Percentiles rank a stretch among this genome's conserved stretches.
Conservation (phyloP, 2,113 vertebrate species). For the Numenius arquata region DNA sequence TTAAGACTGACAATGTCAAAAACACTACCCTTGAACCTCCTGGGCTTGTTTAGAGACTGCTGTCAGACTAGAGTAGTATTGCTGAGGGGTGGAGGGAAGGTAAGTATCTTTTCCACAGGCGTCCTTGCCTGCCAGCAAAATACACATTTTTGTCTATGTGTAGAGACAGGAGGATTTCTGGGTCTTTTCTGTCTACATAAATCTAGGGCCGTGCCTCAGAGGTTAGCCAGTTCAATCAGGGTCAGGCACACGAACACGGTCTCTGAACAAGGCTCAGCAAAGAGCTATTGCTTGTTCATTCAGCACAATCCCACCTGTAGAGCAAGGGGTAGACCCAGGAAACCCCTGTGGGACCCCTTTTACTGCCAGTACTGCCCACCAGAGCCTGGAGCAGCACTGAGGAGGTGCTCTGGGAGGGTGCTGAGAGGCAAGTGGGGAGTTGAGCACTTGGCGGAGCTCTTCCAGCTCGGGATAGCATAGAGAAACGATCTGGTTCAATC, state of each 20-base stretch:
- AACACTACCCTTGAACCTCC: neutral
- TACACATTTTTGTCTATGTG: neutral
- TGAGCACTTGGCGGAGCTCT: neutral
- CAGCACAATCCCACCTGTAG: neutral
- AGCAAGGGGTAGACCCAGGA: neutral
- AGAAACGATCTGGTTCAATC: neutral
- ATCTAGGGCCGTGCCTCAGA: neutral
- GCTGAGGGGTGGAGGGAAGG: neutral
- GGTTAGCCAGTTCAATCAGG: neutral
- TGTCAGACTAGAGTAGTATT: neutral
- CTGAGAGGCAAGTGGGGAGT: neutral
- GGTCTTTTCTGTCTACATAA: neutral
- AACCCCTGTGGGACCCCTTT: neutral
- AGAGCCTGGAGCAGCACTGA: neutral
- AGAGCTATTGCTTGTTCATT: neutral
- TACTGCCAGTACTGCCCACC: neutral
- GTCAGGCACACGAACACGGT: fast-evolving
- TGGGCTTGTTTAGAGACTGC: neutral
- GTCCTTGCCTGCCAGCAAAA: neutral
- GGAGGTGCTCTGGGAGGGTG: neutral
- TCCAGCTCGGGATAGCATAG: neutral
- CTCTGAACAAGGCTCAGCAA: neutral
- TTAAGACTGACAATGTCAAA: neutral
- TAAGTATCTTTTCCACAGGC: neutral
- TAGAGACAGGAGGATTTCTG: neutral